Percentiles rank a stretch among this genome's conserved stretches.
phyloP scores from a whole-genome alignment of 2,888 invertebrate genomes.

The Flexamia atlantica region DNA sequence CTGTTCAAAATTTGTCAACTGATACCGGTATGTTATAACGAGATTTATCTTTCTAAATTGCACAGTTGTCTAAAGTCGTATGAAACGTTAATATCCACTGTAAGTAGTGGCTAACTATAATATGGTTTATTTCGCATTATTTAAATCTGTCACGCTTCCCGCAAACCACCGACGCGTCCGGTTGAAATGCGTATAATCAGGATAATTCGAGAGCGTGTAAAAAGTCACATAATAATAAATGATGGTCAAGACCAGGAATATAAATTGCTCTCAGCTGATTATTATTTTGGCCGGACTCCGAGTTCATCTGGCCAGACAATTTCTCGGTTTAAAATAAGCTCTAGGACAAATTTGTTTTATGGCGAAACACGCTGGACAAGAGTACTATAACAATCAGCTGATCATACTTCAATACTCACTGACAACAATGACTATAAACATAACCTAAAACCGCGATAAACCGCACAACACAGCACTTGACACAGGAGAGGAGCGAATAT shows the following conservation, averaged over 20 bases:
- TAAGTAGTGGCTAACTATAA: too few species aligned
- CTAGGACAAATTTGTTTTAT: not conserved
- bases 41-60: too few species aligned
- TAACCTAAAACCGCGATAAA: not conserved
- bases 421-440: constrained; percentile 40
- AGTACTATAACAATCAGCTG: constrained; percentile 20
- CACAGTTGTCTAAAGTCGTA: too few species aligned
- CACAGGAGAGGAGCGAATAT: not conserved
- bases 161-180: not conserved
- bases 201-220: constrained; percentile 9
- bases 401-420: not conserved
- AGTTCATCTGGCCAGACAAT: constrained; percentile 34
- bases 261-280: constrained; percentile 34
- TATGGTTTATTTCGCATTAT: too few species aligned
- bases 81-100: too few species aligned
- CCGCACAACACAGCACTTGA: not conserved
- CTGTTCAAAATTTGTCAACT: too few species aligned
- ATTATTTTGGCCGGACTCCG: constrained; percentile 46
- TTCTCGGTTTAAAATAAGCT: constrained; percentile 25
- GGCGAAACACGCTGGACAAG: not conserved
- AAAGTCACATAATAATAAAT: constrained; percentile 32
- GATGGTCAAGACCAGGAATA: constrained; percentile 11
- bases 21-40: too few species aligned
- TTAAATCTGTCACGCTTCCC: too few species aligned
- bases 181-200: constrained; percentile 4